Evolutionary conservation across 35 echinoderm and acorn worm species (phyloP), one percentile per base, ranked within the genome.

Genomic region (Lytechinus variegatus): DNA sequence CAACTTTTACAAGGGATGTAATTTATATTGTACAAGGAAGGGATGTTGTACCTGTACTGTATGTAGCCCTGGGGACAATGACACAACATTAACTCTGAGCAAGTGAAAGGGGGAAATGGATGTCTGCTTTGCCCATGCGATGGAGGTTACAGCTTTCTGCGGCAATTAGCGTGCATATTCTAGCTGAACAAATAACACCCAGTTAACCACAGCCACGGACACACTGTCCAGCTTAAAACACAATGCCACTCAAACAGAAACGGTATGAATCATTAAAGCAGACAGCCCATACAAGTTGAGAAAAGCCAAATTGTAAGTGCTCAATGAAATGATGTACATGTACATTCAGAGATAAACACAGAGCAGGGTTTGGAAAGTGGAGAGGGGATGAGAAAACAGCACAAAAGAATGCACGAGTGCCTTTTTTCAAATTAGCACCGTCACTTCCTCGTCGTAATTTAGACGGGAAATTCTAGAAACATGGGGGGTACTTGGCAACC

Each of bases 391-490:
- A 44, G 33, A 44, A 79, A 79, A 79, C 21, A 24, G 88, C 52
- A 44, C 27, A 52, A 54, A 52, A 90, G 88, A 52, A 44, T 10
- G 28, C 28, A 90, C 28, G 6, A 90, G 88, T 51, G 88, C 52
- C 88, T 90, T 90, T 90, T 90, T 44, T 52, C 7, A 90, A 90
- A 90, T 90, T 90, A 93, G 92, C 92, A 57, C 52, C 52, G 92
- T 93, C 92, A 93, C 92, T 93, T 93, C 92, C 92, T 55, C 24
- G 53, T 93, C 9, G 92, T 93, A 93, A 93, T 27, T 54, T 57
- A 93, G 92, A 93, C 52, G 92, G 92, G 92, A 93, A 93, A 93
- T 55, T 55, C 92, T 93, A 3, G 28, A 54, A 93, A 93, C 92
- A 93, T 57, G 55, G 27, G 27, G 53, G 92, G 55, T n/a, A 93